Evolutionary conservation across 1,140 invertebrate species (phyloP), one percentile per base, ranked within the genome.

Genomic region (Heliconius eleuchia): DNA sequence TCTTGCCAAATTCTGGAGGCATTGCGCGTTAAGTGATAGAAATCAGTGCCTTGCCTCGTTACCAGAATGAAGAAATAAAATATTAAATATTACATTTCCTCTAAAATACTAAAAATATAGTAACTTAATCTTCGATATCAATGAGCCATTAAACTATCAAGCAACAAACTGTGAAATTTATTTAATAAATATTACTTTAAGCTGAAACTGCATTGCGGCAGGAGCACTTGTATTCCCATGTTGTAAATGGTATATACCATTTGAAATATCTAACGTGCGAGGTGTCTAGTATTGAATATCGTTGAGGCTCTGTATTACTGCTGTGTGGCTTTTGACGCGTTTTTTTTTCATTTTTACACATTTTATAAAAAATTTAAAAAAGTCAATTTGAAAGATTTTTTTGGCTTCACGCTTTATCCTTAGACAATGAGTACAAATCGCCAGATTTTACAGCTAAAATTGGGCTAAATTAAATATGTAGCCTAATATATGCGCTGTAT

Each of bases 191-290:
- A 66, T 30, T 16, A 66, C 23, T 66, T 66, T n/a, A 11, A 66
- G 30, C 23, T 66, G 30, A 30, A 66, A 66, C 60, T 66, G 60
- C 60, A 66, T 66, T 66, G 60, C 60, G 60, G 27, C 55, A 60
- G 8, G n/a, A 46, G 42, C 42, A 46, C 55, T 60, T 60, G 55
- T 60, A 60, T 60, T 60, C 55, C 55, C 55, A 60, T 60, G n/a
- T 60, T 27, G 55, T 60, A 60, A n/a, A 9, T n/a, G 52, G 55
- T 57, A 27, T 27, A n/a, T 30, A 16, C 9, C 60, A 66, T 66
- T 66, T 66, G 23, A 13, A 27, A 66, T 66, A 30, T 66, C 27
- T 66, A 66, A 30, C 27, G 60, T 66, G 60, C 27, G 60, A 66
- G 3, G 60, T 66, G 13, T 66, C 23, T 27, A 23, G 23, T 66